A percentile compares a stretch with the other conserved stretches of the same genome.
These are phyloP conservation scores for Eurypyga helias DNA, from an alignment of 2,113 vertebrate genomes.

Conservation along the genomic window DNA sequence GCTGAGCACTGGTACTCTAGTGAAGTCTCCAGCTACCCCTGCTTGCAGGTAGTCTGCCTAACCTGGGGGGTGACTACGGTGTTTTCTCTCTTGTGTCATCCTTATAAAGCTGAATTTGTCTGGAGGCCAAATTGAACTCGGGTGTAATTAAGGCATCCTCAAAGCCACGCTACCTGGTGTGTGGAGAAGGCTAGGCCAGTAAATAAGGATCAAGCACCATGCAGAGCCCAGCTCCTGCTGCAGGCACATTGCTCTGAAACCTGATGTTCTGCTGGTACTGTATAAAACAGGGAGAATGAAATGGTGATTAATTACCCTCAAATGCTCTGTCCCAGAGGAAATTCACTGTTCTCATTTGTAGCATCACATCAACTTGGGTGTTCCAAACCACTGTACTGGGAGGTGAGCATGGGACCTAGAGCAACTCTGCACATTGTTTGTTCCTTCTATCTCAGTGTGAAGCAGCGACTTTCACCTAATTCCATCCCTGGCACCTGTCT, in stretches of 20 bases:
- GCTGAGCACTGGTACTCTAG: neutral
- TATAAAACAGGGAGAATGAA: neutral
- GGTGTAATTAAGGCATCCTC: neutral
- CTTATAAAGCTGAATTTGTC: neutral
- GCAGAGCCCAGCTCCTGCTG: neutral
- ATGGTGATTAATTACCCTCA: neutral
- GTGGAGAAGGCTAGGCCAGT: neutral
- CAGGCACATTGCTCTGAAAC: neutral
- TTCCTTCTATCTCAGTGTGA: neutral
- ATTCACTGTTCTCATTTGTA: neutral
- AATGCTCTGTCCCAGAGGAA: neutral
- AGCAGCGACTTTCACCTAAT: rapidly evolving
- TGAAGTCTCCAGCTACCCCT: neutral
- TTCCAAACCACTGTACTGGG: neutral
- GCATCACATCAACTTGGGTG: neutral
- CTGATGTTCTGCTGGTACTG: neutral
- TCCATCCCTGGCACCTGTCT: neutral
- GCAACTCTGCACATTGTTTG: neutral
- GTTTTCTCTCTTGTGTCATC: neutral
- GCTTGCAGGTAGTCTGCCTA: neutral
- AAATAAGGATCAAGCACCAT: neutral
- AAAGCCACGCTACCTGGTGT: neutral
- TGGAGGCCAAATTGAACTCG: neutral
- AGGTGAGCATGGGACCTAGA: neutral
- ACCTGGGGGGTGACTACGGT: rapidly evolving